Base-by-base conservation (phyloP, 92 coral and sea anemone species). In the Bergia puertoricense region DNA sequence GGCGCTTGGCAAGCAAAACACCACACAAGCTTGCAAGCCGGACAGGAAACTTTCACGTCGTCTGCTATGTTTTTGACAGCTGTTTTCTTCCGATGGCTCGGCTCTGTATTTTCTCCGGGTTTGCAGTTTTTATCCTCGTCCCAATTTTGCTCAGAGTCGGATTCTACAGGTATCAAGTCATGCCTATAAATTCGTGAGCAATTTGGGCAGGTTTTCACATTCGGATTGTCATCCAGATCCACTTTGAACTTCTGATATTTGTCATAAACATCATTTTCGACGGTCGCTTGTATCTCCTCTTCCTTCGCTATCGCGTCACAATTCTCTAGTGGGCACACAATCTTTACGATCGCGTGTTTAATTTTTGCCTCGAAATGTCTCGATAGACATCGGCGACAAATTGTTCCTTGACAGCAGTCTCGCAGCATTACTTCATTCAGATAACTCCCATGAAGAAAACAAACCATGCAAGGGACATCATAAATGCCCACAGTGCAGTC, bases 1-100 rank as follows among this genome's bases (percentile, higher is more conserved):
- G 98, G 98, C 0, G 98, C 94, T 81, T 95, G 98, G 50, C 98
- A 95, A 18, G 91, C 91, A 56, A 92, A 95, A 86, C 98, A 95
- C 98, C 98, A 95, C 6, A 95, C 94, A 39, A 95, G 80, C 16
- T 89, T 93, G 86, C 98, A 95, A 44, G 92, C 95, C 23, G 91
- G 80, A 76, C 98, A 95, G 10, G 92, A 88, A 13, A 95, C 98
- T 90, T 95, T 93, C 83, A 86, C 73, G 30, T 90, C 91, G 22
- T 90, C 95, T 38, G 73, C 65, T 42, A 51, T 38, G 14, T 2
- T 20, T 1, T 73, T 90, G 56, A 76, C 85, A 81, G 84, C 20
- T 82, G 81, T 77, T 76, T 36, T 88, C 22, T 79, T 67, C 67
- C 77, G 44, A 67, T 82, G 81, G 43, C 88, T 57, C 80, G 36